A percentile compares a stretch with the other conserved stretches of the same genome.
phyloP scores from a whole-genome alignment of 2,113 vertebrate species.

The Aplodontia rufa region DNA sequence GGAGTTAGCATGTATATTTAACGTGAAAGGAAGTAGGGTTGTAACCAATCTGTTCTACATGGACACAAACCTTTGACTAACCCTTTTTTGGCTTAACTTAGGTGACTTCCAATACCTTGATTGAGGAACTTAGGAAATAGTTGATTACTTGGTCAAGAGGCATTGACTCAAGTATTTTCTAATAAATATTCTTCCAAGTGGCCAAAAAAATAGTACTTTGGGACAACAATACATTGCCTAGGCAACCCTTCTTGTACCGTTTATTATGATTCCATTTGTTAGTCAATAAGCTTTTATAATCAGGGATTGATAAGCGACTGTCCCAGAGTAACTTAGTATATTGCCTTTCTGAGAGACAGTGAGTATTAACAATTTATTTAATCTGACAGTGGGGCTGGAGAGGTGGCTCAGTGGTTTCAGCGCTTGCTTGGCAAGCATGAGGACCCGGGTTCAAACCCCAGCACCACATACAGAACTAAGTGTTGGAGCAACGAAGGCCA shows the following conservation, averaged over 20 bases:
- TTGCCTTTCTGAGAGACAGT: neutral
- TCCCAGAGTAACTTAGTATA: neutral
- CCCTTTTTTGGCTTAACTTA: neutral
- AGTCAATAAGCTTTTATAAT: neutral
- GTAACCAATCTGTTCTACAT: neutral
- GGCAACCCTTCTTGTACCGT: neutral
- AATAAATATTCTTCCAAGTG: neutral
- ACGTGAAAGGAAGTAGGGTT: neutral
- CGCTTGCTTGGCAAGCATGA: too few species aligned
- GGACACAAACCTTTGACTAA: neutral
- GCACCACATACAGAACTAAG: too few species aligned
- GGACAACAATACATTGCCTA: too few species aligned
- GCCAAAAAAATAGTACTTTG: neutral
- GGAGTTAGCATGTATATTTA: neutral
- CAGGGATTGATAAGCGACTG: neutral
- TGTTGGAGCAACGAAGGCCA: too few species aligned
- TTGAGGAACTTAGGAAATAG: constrained; percentile 1
- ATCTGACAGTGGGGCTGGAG: neutral
- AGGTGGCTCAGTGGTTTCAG: too few species aligned
- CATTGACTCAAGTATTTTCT: neutral
- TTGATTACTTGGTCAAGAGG: neutral
- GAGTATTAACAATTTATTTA: too few species aligned
- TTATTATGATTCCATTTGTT: neutral
- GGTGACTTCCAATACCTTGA: neutral
- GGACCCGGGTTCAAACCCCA: too few species aligned